phyloP scores from a whole-genome alignment of 2,888 invertebrate species.

The Microctonus hyperodae region DNA sequence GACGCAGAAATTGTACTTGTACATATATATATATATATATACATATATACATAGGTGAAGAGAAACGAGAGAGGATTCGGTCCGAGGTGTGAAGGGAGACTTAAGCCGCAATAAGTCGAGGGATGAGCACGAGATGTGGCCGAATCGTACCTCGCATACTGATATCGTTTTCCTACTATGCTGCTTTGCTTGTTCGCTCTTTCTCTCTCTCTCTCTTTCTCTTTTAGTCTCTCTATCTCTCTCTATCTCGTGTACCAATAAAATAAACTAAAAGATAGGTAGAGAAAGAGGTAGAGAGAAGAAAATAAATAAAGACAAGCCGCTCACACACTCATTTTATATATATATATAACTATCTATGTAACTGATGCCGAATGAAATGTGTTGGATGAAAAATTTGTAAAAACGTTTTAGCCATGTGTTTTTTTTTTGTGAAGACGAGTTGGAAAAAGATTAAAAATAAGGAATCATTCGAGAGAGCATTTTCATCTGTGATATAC shows the following conservation, averaged over 20 bases:
- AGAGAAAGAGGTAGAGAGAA: background rate
- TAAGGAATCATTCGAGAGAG: too few species aligned
- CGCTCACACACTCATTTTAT: background rate
- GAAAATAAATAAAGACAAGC: background rate
- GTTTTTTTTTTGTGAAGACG: background rate
- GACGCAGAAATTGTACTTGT: constrained; percentile 31
- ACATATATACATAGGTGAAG: constrained; percentile 12
- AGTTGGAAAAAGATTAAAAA: background rate
- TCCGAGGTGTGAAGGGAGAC: constrained; percentile 42
- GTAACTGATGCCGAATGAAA: background rate
- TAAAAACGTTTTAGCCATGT: background rate
- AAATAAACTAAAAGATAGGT: too few species aligned
- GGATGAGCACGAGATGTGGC: constrained; percentile 63
- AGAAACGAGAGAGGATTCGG: constrained; percentile 13
- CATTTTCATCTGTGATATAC: too few species aligned
- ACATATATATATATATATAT: too few species aligned
- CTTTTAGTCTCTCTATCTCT: background rate
- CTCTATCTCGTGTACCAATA: background rate
- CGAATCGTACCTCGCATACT: constrained; percentile 63
- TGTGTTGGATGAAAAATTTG: constrained; percentile 15
- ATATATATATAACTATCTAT: background rate
- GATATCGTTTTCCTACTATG: constrained; percentile 54
- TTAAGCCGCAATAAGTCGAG: constrained; percentile 64
- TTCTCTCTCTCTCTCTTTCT: constrained; percentile 4
- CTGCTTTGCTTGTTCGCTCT: background rate